Evolutionary conservation across 1,140 invertebrate genomes (phyloP).

Genomic region (Cotesia typhae): DNA sequence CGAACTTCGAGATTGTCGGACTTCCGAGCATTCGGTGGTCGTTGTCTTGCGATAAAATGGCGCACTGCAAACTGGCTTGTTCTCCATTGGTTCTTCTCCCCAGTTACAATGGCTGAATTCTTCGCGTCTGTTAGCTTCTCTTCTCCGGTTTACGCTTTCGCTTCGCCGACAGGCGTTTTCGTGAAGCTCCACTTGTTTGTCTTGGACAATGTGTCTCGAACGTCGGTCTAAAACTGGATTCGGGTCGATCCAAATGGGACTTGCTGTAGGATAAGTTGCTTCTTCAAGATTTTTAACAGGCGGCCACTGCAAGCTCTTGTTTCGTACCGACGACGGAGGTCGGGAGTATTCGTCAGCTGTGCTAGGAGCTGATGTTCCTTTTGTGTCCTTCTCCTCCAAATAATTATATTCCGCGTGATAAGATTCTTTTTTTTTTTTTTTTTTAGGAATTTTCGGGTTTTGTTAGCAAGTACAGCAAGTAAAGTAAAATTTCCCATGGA

Average conservation of each 20-base stretch:
- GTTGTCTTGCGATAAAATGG: slow-evolving; percentile 56
- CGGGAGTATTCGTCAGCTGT: slow-evolving; percentile 23
- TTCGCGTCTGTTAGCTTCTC: slow-evolving; percentile 39
- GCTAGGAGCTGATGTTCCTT: not conserved
- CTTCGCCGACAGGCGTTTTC: slow-evolving; percentile 45
- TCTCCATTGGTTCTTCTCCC: slow-evolving; percentile 48
- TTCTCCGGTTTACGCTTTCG: slow-evolving; percentile 42
- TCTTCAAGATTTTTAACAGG: slow-evolving; percentile 59
- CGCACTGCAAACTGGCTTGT: slow-evolving; percentile 55
- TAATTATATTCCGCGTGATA: slow-evolving; percentile 30
- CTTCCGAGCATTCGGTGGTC: slow-evolving; percentile 45
- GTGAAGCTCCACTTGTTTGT: slow-evolving; percentile 50
- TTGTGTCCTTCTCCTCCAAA: slow-evolving; percentile 39
- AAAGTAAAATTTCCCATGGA: not conserved
- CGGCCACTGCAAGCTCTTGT: slow-evolving; percentile 56
- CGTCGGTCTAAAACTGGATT: slow-evolving; percentile 53
- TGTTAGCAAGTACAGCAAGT: not conserved
- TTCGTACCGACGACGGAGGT: slow-evolving; percentile 43
- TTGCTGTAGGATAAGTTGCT: slow-evolving; percentile 62
- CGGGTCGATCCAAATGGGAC: slow-evolving; percentile 62
- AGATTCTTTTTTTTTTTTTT: slow-evolving; percentile 34
- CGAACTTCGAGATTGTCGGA: slow-evolving; percentile 44
- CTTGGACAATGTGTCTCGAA: slow-evolving; percentile 44
- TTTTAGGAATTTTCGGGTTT: not conserved
- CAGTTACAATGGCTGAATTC: slow-evolving; percentile 29